These are phyloP conservation scores for Drosophila teissieri DNA, from an alignment of 1,140 invertebrate genomes.

Conservation along the genomic window DNA sequence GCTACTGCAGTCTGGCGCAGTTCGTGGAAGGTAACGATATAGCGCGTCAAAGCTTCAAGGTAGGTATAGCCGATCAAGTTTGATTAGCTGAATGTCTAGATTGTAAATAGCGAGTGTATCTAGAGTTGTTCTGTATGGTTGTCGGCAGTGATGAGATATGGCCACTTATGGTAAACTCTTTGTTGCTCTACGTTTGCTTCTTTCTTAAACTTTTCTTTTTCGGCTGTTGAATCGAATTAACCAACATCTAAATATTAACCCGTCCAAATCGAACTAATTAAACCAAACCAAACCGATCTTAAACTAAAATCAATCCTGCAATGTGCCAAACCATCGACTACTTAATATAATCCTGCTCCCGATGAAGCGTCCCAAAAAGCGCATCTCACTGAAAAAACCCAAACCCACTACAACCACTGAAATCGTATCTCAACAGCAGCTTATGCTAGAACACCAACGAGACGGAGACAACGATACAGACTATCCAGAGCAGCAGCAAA, in stretches of 20 bases:
- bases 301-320: constrained; percentile 23
- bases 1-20: constrained; percentile 90
- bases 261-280: constrained; percentile 24
- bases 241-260: constrained; percentile 31
- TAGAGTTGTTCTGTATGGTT: constrained; percentile 64
- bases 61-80: constrained; percentile 51
- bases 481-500: constrained; percentile 27
- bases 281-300: constrained; percentile 7
- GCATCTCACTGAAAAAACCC: constrained; percentile 75
- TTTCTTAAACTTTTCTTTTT: constrained; percentile 69
- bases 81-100: constrained; percentile 30
- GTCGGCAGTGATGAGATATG: constrained; percentile 62
- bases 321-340: constrained; percentile 36
- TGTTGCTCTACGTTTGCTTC: constrained; percentile 81
- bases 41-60: constrained; percentile 90
- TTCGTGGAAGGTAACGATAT: constrained; percentile 93
- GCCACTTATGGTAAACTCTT: constrained; percentile 79
- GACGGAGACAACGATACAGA: constrained; percentile 17
- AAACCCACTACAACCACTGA: constrained; percentile 70
- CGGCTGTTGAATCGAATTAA: constrained; percentile 48
- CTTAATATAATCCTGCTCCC: constrained; percentile 29
- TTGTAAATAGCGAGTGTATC: constrained; percentile 29
- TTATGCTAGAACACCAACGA: constrained; percentile 65
- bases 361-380: constrained; percentile 81
- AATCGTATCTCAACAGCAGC: constrained; percentile 83